Conservation (phyloP, 1,140 invertebrate genomes). For the Calephelis virginiensis region DNA sequence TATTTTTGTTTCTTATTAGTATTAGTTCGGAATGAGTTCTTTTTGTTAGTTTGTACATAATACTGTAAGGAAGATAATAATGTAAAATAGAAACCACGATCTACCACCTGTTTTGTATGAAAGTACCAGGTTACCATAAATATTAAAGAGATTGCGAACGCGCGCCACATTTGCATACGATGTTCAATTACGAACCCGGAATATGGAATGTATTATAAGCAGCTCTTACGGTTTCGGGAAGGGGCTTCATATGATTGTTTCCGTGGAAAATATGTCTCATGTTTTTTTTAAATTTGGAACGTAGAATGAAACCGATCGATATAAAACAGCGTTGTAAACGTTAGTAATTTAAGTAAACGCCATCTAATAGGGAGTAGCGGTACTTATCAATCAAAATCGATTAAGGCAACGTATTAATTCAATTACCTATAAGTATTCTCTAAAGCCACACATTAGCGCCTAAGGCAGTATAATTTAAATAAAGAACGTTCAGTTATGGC, state of each 20-base stretch:
- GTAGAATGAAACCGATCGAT: background rate
- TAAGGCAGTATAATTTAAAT: slow-evolving; percentile 41
- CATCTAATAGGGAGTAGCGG: slow-evolving; percentile 59
- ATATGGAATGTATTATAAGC: slow-evolving; percentile 61
- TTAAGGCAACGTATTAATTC: slow-evolving; percentile 39
- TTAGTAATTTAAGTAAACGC: slow-evolving; percentile 35
- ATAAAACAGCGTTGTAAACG: background rate
- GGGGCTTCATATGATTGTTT: slow-evolving; percentile 47
- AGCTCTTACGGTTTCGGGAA: slow-evolving; percentile 54
- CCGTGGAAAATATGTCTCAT: slow-evolving; percentile 27
- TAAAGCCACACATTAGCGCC: slow-evolving; percentile 34
- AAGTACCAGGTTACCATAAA: slow-evolving; percentile 60
- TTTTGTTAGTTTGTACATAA: slow-evolving; percentile 21
- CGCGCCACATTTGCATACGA: slow-evolving; percentile 61
- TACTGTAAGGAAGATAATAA: slow-evolving; percentile 34
- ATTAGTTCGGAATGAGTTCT: background rate
- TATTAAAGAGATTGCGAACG: slow-evolving; percentile 59
- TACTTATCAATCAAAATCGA: slow-evolving; percentile 45
- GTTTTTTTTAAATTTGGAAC: slow-evolving; percentile 18
- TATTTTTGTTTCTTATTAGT: too few relatives aligned
- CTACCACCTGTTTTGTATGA: slow-evolving; percentile 50
- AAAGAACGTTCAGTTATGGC: slow-evolving; percentile 36
- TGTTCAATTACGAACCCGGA: slow-evolving; percentile 67
- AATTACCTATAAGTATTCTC: slow-evolving; percentile 40
- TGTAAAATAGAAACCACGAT: slow-evolving; percentile 41